Conservation (phyloP, 2,888 invertebrate genomes). For the Eledona agricola region DNA sequence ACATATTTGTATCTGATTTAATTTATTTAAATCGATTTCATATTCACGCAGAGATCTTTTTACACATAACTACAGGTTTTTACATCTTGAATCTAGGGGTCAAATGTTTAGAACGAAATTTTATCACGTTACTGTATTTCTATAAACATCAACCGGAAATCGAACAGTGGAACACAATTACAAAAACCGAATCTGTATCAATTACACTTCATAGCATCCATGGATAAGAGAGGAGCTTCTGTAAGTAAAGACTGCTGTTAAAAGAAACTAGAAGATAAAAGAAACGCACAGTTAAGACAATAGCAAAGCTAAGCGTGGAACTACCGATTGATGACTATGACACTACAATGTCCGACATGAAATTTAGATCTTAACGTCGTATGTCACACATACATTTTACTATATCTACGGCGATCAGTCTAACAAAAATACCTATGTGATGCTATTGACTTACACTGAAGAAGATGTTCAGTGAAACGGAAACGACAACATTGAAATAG, state of each 20-base stretch:
- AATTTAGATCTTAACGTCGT: slow-evolving; percentile 38
- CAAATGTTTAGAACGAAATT: slow-evolving; percentile 31
- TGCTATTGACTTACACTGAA: slow-evolving; percentile 48
- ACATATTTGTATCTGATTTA: slow-evolving; percentile 49
- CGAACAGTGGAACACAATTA: slow-evolving; percentile 39
- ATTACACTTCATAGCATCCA: slow-evolving; percentile 54
- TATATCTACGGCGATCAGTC: slow-evolving; percentile 50
- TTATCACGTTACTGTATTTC: slow-evolving; percentile 36
- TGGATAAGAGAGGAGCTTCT: slow-evolving; percentile 58
- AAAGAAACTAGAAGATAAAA: slow-evolving; percentile 23
- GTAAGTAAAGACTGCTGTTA: slow-evolving; percentile 54
- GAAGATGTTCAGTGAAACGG: slow-evolving; percentile 40
- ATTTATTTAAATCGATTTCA: too few relatives aligned
- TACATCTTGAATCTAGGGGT: slow-evolving; percentile 36
- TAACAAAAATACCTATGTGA: slow-evolving; percentile 52
- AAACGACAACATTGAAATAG: slow-evolving; percentile 30
- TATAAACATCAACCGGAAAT: slow-evolving; percentile 37
- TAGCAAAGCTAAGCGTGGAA: slow-evolving; percentile 44
- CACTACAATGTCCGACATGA: slow-evolving; percentile 38
- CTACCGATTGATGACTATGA: slow-evolving; percentile 40
- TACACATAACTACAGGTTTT: slow-evolving; percentile 47
- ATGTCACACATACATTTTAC: slow-evolving; percentile 44
- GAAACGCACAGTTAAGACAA: slow-evolving; percentile 41
- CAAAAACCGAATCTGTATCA: slow-evolving; percentile 34
- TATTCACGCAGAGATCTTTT: slow-evolving; percentile 45